Base-by-base conservation (phyloP, 2,113 vertebrate genomes). In the Corynorhinus townsendii region DNA sequence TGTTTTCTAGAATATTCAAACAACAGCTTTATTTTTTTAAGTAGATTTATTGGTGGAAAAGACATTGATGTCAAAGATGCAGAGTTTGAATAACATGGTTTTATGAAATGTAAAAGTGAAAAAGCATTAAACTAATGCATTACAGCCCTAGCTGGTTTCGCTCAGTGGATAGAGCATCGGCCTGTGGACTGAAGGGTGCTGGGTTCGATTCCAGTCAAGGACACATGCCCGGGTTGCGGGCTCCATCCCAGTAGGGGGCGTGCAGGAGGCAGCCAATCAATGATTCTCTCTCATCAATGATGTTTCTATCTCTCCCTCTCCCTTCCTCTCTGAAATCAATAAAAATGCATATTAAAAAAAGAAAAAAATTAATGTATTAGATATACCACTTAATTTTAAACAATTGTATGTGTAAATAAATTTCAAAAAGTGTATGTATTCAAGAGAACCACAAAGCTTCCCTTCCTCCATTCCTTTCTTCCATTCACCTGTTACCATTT, bases 1-100 rank as follows among this genome's bases (percentile, higher is more conserved):
- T 80, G 19, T 86, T 95, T 90, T 88, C 43, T 93, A 86, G 62
- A 96, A 72, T 72, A 73, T 83, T 91, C 11, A 64, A 59, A 73
- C 66, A 79, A 3, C 95, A 83, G 24, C 22, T 92, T 85, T 83
- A 35, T 54, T 86, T 40, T 76, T 59, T 73, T 22, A 72, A 35
- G 11, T 96, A 77, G 28, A 5, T 92, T 91, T 85, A 82, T 80
- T 90, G 43, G 69, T 93, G 71, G 69, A 81, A 91, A 94, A 86
- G 83, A 83, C 56, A 75, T 69, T 90, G 24, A 86, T 86, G 12
- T 33, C 40, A 91, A 90, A 85, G 24, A 77, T 73, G 26, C 10
- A 45, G 59, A 92, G 3, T 93, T 90, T 91, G 54, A 82, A 66
- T 90, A 88, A 81, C 28, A 47, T 59, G 33, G 30, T 90, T 91